Conservation (phyloP, 2,113 vertebrate species). For the Hipposideros armiger region DNA sequence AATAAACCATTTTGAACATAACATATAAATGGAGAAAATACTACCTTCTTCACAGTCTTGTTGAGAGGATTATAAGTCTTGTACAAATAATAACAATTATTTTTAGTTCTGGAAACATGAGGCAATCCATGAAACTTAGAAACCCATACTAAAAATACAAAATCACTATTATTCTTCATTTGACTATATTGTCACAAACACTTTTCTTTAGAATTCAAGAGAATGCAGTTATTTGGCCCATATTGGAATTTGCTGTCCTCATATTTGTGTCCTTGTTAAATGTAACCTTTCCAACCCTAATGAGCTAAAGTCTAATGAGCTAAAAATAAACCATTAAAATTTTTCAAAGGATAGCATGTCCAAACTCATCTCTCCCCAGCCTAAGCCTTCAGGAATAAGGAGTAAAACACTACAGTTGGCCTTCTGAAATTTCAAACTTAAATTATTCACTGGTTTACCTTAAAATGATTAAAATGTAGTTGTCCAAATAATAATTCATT, state of each 20-base stretch:
- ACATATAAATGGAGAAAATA: neutral
- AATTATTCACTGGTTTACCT: constrained; percentile 59
- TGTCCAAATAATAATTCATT: constrained; percentile 51
- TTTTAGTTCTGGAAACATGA: neutral
- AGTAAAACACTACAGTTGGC: constrained; percentile 57
- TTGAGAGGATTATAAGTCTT: neutral
- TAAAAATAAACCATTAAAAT: constrained; percentile 40
- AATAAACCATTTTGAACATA: neutral
- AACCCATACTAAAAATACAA: neutral
- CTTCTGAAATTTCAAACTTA: constrained; percentile 59
- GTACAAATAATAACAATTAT: neutral
- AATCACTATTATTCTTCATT: neutral
- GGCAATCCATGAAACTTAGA: neutral
- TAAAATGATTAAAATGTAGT: constrained; percentile 60
- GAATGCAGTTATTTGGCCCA: neutral
- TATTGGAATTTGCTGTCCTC: neutral
- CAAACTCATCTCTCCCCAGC: constrained; percentile 17
- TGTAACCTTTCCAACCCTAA: constrained; percentile 23
- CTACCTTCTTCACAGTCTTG: neutral
- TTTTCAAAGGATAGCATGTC: constrained; percentile 47
- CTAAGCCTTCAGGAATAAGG: neutral
- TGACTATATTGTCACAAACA: neutral
- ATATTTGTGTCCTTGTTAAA: neutral
- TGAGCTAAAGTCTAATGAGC: neutral
- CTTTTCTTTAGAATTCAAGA: neutral